Conservation (phyloP, 2,888 invertebrate genomes). For the Oscheius sp. region DNA sequence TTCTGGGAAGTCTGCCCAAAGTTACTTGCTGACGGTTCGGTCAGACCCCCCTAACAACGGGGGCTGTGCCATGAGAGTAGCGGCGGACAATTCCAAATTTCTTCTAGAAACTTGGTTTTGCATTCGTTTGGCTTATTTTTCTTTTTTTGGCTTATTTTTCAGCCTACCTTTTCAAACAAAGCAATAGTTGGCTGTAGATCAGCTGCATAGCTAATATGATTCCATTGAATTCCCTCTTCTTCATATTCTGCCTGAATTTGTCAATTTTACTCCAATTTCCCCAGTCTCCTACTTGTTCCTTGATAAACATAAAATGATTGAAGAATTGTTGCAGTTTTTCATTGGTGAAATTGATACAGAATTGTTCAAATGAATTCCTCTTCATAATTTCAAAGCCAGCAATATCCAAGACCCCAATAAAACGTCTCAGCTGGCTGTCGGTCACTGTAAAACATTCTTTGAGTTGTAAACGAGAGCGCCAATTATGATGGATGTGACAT, state of each 20-base stretch:
- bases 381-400: slow-evolving; percentile 72
- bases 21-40: too few species aligned
- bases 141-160: neutral
- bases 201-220: slow-evolving; percentile 86
- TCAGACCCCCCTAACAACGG: too few species aligned
- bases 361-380: slow-evolving; percentile 70
- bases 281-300: slow-evolving; percentile 30
- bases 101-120: too few species aligned
- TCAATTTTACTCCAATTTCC: neutral
- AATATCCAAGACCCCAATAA: slow-evolving; percentile 72
- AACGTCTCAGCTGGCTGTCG: slow-evolving; percentile 36
- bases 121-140: too few species aligned
- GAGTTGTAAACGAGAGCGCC: neutral
- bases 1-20: too few species aligned
- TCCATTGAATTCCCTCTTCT: slow-evolving; percentile 77
- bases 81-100: too few species aligned
- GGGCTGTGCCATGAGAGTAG: too few species aligned
- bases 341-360: slow-evolving; percentile 73
- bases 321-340: slow-evolving; percentile 72
- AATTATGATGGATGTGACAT: slow-evolving; percentile 24
- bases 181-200: slow-evolving; percentile 70
- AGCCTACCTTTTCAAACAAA: slow-evolving; percentile 69
- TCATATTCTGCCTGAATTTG: slow-evolving; percentile 64
- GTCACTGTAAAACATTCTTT: slow-evolving; percentile 12
- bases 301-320: slow-evolving; percentile 72